phyloP scores from a whole-genome alignment of 2,113 vertebrate species.

The Cromileptes altivelis region DNA sequence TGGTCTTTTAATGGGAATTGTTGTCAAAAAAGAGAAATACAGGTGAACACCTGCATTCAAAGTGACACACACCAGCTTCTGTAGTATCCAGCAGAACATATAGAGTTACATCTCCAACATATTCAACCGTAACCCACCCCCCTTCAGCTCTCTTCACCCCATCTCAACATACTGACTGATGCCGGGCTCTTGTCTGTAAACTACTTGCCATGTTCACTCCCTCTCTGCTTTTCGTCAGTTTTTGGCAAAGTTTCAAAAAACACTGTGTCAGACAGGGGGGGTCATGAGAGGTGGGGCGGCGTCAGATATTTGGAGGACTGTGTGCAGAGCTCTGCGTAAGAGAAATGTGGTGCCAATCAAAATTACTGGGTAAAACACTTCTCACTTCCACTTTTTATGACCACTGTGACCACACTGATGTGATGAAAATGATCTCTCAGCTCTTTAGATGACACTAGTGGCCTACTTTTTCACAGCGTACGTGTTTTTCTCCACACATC shows the following conservation, averaged over 20 bases:
- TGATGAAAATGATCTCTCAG: conserved; percentile 16
- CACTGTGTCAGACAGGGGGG: conserved; percentile 10
- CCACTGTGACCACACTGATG: not conserved
- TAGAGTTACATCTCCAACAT: not conserved
- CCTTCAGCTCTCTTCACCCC: not conserved
- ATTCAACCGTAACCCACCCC: conserved; percentile 3
- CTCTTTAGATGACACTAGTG: conserved; percentile 38
- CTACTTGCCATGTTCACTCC: conserved; percentile 44
- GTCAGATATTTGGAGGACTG: conserved; percentile 16
- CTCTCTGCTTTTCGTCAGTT: conserved; percentile 67
- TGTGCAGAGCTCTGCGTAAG: not conserved
- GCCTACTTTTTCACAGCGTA: conserved; percentile 50
- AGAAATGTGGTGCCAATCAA: conserved; percentile 41
- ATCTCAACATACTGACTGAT: conserved; percentile 34
- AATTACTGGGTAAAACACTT: conserved; percentile 52
- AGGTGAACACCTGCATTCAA: not conserved
- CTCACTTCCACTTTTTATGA: conserved; percentile 36
- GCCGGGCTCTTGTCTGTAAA: conserved; percentile 53
- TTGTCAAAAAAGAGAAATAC: not conserved
- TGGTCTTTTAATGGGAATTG: not conserved
- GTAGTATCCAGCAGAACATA: not conserved
- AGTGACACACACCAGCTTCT: not conserved
- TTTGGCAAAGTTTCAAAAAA: conserved; percentile 53
- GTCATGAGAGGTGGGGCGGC: not conserved
- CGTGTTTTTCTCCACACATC: conserved; percentile 39